Conservation (phyloP, 1,140 invertebrate species). For the Brachionus plicatilis region DNA sequence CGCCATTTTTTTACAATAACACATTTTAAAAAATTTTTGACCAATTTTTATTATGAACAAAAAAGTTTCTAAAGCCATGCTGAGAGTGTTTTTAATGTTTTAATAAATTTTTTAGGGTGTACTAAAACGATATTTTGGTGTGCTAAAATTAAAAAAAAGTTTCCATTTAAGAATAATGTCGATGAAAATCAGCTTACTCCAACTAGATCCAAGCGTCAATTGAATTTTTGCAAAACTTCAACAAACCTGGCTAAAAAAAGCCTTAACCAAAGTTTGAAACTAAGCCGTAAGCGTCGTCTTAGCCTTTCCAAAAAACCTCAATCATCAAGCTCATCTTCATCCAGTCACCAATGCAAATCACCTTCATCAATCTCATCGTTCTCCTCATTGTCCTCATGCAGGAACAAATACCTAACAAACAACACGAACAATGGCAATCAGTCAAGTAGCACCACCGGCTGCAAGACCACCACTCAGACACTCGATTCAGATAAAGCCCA, state of each 20-base stretch:
- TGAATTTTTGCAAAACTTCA: not conserved
- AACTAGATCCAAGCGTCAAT: slow-evolving; percentile 13
- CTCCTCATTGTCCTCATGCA: not conserved
- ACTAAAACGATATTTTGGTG: too few species aligned
- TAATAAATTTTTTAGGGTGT: too few species aligned
- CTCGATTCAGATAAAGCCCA: not conserved
- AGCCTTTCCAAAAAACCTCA: not conserved
- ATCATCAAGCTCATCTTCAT: not conserved
- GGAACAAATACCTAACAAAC: slow-evolving; percentile 4
- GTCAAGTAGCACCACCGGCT: not conserved
- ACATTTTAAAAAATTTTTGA: too few species aligned
- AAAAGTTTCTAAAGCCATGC: too few species aligned
- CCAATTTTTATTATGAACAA: too few species aligned
- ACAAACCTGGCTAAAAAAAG: not conserved
- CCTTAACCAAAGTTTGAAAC: not conserved
- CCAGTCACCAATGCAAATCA: slow-evolving; percentile 28
- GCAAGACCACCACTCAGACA: not conserved
- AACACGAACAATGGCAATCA: not conserved
- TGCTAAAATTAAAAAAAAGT: too few species aligned
- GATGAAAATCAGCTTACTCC: not conserved
- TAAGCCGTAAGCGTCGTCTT: not conserved
- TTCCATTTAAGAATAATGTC: not conserved
- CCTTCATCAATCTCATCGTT: slow-evolving; percentile 29
- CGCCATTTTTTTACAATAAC: too few species aligned
- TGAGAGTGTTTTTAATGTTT: too few species aligned